A percentile compares a stretch with the other conserved stretches of the same genome.
Conservation (phyloP, 1,140 invertebrate species). For the Drosophila persimilis region DNA sequence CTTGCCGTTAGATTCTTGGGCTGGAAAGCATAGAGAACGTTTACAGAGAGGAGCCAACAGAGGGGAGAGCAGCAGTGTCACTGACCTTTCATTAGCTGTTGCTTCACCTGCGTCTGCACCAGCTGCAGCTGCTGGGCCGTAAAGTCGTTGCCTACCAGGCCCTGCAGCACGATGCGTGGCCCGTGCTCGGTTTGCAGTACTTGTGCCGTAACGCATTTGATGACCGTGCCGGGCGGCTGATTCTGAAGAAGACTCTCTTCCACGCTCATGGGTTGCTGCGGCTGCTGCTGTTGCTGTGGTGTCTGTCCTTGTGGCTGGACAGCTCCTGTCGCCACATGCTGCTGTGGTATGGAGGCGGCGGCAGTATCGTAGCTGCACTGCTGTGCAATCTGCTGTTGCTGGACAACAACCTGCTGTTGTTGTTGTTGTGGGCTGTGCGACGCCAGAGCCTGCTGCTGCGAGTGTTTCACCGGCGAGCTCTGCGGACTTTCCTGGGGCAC, state of each 20-base stretch:
- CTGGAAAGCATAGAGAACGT: conserved; percentile 75
- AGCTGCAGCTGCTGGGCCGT: conserved; percentile 90
- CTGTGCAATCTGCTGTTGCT: conserved; percentile 46
- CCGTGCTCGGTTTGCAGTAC: conserved; percentile 92
- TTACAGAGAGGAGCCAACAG: neutral
- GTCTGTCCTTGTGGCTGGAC: conserved; percentile 21
- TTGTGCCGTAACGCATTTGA: conserved; percentile 93
- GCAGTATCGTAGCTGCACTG: conserved; percentile 37
- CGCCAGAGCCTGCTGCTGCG: conserved; percentile 38
- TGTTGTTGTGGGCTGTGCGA: conserved; percentile 69
- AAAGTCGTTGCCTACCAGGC: conserved; percentile 91
- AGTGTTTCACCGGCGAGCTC: conserved; percentile 57
- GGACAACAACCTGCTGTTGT: conserved; percentile 63
- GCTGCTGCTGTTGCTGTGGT: conserved; percentile 28
- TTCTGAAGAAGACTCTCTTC: conserved; percentile 89
- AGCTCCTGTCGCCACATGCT: conserved; percentile 35
- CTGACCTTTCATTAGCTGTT: conserved; percentile 92
- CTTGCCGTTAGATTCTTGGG: conserved; percentile 91
- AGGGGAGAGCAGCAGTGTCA: neutral
- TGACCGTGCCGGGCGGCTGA: conserved; percentile 92
- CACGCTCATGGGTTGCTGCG: conserved; percentile 83
- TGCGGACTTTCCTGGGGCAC: conserved; percentile 55
- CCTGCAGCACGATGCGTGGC: conserved; percentile 92
- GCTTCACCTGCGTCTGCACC: conserved; percentile 94
- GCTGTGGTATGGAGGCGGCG: conserved; percentile 28